Evolutionary conservation across 2,888 invertebrate species (phyloP), one percentile per base, ranked within the genome.

Genomic region (Ctena decussata): DNA sequence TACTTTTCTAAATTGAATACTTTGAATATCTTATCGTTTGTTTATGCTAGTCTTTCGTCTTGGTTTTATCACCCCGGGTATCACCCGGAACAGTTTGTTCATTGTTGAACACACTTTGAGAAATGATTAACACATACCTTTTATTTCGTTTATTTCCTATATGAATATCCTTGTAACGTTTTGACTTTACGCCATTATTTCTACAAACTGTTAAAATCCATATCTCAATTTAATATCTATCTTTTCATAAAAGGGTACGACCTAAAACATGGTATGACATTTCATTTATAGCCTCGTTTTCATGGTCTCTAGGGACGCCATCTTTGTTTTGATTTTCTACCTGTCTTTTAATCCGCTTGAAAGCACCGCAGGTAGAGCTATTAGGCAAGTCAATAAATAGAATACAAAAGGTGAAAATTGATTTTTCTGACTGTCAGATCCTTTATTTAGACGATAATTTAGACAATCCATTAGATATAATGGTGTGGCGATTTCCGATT

Each of bases 221-320:
- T 65, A 65, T 65, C 65, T 35, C 12, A 5, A 3, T 65, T 65
- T 35, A 65, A 35, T 35, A 35, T 35, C 35, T n/a, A 35, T 35
- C 35, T 65, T 32, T 65, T 65, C 65, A 65, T 65, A 5, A 65
- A 65, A 65, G 65, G 65, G 35, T 65, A 65, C 65, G 65, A 65
- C 65, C 65, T 65, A 35, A 60, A n/a, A 65, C 65, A 65, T 18
- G 65, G 30, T 65, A 65, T 65, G 65, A 65, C 65, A 65, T 65
- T 65, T 65, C 30, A 65, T 35, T 65, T 32, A 35, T 60, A 84
- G 85, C 85, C 87, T 86, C 86, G 87, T 81, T 87, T 75, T 69
- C 46, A 70, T 57, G 49, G 89, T 90, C 74, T 84, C 89, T 81
- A 90, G 81, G 89, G 89, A 90, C 89, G 89, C 89, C 85, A 85